Evolutionary conservation across 1,140 invertebrate species (phyloP), one percentile per base, ranked within the genome.

Genomic region (Drosophila suzukii): DNA sequence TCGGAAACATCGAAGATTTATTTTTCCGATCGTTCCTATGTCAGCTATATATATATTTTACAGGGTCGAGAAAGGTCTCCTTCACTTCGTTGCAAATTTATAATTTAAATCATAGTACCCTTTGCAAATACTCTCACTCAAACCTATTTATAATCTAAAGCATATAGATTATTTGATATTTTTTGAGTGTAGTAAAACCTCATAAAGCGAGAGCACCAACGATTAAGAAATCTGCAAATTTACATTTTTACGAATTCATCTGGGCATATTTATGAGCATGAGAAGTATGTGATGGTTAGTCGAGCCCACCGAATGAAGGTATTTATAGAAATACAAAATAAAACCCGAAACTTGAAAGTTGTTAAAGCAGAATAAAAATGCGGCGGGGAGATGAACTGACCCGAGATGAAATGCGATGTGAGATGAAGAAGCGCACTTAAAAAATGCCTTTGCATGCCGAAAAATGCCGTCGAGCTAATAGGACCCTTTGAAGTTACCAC

Each of bases 381-480:
- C n/a, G 32, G n/a, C 15, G 6, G 27, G 12, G 56, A 20, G 30
- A 44, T 20, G 46, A 36, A 49, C 32, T 53, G 61, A 68, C 62
- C 61, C 63, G 49, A 56, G 32, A 41, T 66, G 34, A 63, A 63
- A 61, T 41, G 20, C 27, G 11, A 20, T 50, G 41, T 54, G 60
- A 55, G 50, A 53, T 36, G 20, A 59, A 65, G 13, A 41, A 65
- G 78, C 82, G 65, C 79, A 68, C 71, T 76, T 66, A 39, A 79
- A 85, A 86, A 86, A 86, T 86, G 66, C 79, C 66, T 86, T 85
- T 85, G 82, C 82, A 81, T 86, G 57, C 78, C 58, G 24, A 78
- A 88, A 86, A 86, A 86, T 86, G 51, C 75, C 62, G 59, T 67
- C 46, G 49, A 83, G 83, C 83, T 88, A 88, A 86, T 86, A 86